Conservation (phyloP, 2,797 vertebrate species). For the Dicrostonyx torquatus region DNA sequence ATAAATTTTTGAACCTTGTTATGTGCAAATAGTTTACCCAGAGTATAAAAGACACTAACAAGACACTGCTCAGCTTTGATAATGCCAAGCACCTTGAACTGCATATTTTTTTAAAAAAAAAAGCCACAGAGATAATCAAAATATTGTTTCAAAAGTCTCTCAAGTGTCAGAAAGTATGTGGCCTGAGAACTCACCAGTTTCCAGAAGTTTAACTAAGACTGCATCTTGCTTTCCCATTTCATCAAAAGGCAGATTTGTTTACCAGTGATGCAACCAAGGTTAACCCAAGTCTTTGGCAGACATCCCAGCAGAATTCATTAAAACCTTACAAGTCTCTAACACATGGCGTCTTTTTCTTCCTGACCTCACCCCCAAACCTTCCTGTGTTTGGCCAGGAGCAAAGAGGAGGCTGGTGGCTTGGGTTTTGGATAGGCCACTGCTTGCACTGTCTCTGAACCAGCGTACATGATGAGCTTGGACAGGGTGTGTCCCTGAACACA, state of each 20-base stretch:
- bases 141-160: background rate
- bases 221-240: constrained; percentile 31
- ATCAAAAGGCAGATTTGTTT: constrained; percentile 59
- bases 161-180: background rate
- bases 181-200: constrained; percentile 14
- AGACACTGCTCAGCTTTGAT: background rate
- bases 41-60: too few relatives aligned
- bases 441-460: background rate
- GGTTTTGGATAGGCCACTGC: background rate
- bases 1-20: background rate
- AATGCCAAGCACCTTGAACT: background rate
- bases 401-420: background rate
- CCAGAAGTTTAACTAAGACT: background rate
- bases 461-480: background rate
- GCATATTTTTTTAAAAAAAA: background rate
- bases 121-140: background rate
- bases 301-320: constrained; percentile 63
- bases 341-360: background rate
- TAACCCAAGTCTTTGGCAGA: constrained; percentile 69
- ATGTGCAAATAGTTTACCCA: too few relatives aligned
- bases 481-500: background rate
- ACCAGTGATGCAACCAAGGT: constrained; percentile 64
- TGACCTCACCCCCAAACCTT: background rate
- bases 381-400: background rate
- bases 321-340: constrained; percentile 21